Evolutionary conservation across 2,888 invertebrate genomes (phyloP).

Genomic region (Trachelus iudaicus): DNA sequence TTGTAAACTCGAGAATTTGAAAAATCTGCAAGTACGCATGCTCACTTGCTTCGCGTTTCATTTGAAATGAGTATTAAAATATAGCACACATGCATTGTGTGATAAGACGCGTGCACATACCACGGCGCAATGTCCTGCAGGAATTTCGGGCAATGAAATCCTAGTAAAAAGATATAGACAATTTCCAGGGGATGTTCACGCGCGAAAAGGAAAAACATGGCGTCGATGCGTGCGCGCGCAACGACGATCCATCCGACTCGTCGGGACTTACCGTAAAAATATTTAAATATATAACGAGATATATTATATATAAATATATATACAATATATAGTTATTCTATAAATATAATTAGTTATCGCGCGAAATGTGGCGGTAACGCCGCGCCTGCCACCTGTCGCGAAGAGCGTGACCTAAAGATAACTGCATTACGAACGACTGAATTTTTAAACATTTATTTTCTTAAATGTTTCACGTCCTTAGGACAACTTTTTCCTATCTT

Average conservation of each 20-base stretch:
- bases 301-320: constrained; percentile 29
- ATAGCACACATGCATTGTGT: neutral
- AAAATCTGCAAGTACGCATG: neutral
- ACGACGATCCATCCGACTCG: constrained; percentile 18
- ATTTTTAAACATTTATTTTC: constrained; percentile 35
- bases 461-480: constrained; percentile 27
- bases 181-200: neutral
- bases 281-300: constrained; percentile 34
- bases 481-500: neutral
- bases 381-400: constrained; percentile 18
- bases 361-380: constrained; percentile 18
- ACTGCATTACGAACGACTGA: constrained; percentile 43
- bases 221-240: neutral
- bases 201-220: neutral
- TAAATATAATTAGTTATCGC: constrained; percentile 31
- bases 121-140: neutral
- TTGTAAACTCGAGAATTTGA: neutral
- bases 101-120: neutral
- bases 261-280: constrained; percentile 38
- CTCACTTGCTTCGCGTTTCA: neutral
- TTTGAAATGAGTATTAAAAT: neutral
- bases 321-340: constrained; percentile 29
- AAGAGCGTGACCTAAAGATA: constrained; percentile 14
- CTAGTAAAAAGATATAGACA: neutral
- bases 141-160: neutral